Percentiles rank a stretch among this genome's conserved stretches.
Evolutionary conservation across 2,888 invertebrate species (phyloP).

Genomic region (Alcis repandata): DNA sequence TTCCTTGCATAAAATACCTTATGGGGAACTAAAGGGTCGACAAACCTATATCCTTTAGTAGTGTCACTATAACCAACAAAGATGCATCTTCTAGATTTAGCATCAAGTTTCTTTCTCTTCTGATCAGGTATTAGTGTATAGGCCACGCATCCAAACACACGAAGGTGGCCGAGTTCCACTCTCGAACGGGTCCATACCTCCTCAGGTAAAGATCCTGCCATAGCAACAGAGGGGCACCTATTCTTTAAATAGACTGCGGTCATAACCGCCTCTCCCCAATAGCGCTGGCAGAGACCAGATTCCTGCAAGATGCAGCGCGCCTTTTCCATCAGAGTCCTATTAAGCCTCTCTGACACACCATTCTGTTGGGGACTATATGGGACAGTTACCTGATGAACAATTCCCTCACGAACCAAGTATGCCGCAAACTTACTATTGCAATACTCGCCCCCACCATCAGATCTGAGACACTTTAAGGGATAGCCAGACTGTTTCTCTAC

Average conservation of each 20-base stretch:
- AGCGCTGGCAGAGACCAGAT: slow-evolving; percentile 5
- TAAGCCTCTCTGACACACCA: neutral
- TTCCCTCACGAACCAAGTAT: slow-evolving; percentile 5
- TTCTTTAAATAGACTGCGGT: slow-evolving; percentile 27
- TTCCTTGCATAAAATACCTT: neutral
- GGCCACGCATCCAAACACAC: slow-evolving; percentile 4
- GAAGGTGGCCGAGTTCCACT: slow-evolving; percentile 9
- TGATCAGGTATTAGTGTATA: slow-evolving; percentile 6
- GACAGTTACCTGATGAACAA: slow-evolving; percentile 5
- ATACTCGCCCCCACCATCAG: slow-evolving; percentile 26
- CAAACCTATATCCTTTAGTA: slow-evolving; percentile 13
- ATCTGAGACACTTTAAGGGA: neutral
- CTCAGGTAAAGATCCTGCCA: slow-evolving; percentile 15
- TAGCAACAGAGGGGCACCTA: slow-evolving; percentile 6
- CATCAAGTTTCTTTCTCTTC: slow-evolving; percentile 8
- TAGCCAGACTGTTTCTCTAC: neutral
- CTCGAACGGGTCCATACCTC: slow-evolving; percentile 9
- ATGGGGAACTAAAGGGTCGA: neutral
- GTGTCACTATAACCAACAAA: slow-evolving; percentile 16
- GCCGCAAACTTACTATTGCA: slow-evolving; percentile 11
- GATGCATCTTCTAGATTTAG: slow-evolving; percentile 1
- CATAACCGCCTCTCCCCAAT: slow-evolving; percentile 28
- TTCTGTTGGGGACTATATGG: slow-evolving; percentile 2
- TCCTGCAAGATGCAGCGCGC: slow-evolving; percentile 18
- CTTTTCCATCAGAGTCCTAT: slow-evolving; percentile 14